Base-by-base conservation (phyloP, 1,140 invertebrate genomes). In the Dendroctonus valens region DNA sequence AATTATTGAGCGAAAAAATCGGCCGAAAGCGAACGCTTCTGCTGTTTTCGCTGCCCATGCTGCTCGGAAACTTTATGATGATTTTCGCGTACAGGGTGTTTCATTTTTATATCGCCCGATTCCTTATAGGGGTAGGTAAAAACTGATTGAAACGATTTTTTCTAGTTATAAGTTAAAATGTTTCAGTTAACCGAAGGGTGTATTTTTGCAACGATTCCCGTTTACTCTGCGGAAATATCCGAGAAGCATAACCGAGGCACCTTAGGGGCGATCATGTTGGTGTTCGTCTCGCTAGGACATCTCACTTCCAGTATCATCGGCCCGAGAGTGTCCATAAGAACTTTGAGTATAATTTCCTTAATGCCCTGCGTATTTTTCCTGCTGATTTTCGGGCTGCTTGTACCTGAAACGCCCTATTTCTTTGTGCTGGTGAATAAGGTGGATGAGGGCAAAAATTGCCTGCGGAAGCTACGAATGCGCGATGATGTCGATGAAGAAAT, bases 401-500 rank as follows among this genome's bases (percentile, higher is more conserved):
- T 71, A 9, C 92, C 92, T 0, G 93, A 96, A 74, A 89, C 89
- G 7, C 93, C 93, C 0, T 87, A 86, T 55, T 91, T 84, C 62
- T 80, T 87, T 38, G 76, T 90, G 0, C 85, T 86, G 73, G 80
- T 77, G 14, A 81, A 80, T 38, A 81, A 83, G 42, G 26, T 82
- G 81, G 76, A 82, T 3, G 83, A 87, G 6, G 91, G 91, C 0
- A 74, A 84, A 0, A 73, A 80, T 4, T 79, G 87, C 5, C 75
- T 94, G 61, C 78, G 81, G 48, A 86, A 81, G 67, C 78, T 94
- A 2, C 79, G 91, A 6, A 26, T 46, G 38, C 60, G 82, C 83
- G 69, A 83, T 26, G 59, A 68, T 42, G 62, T 69, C 5, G 52
- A 44, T 50, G 50, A 68, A 40, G 67, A 70, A 41, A 15, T 68